Evolutionary conservation across 2,888 invertebrate species (phyloP), one percentile per base, ranked within the genome.

Genomic region (Drosophila atroscutellata): DNA sequence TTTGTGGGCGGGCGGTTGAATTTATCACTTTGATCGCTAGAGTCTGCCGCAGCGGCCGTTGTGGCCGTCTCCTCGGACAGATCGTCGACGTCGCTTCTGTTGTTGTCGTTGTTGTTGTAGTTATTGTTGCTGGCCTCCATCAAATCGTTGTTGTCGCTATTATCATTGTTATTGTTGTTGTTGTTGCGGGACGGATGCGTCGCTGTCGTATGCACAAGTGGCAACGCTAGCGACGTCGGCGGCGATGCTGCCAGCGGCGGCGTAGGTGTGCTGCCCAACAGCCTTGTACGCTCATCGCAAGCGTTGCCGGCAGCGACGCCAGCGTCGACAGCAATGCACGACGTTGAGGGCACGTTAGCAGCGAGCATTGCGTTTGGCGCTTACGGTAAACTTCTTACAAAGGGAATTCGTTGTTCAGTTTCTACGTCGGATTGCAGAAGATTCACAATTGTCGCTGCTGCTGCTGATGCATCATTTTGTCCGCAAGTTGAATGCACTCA

Each of bases 201-300:
- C 63, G 78, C 75, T 75, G 45, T 45, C 20, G 73, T 74, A 60
- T 86, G 86, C 62, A 79, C 81, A 58, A 89, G 73, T 69, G 82
- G 76, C 77, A 77, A 62, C 61, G 72, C 45, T 67, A 83, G 73
- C 70, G 82, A 87, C 75, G 80, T 80, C 52, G 82, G 78, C 75
- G 85, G 75, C 73, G 78, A 73, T 72, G 89, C 64, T 60, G 83
- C 58, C 50, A 52, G 60, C 39, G 52, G 50, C 50, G 76, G 57
- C 39, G 51, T 49, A 32, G 68, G 60, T 52, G 83, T 72, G 47
- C 85, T 86, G 71, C 87, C 86, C 61, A 92, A 61, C 54, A 92
- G 77, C 64, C 81, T 85, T 71, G 92, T 91, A 70, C 91, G 92
- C 77, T 91, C 92, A 72, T 92, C 92, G 62, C 89, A 90, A 62